Evolutionary conservation across 2,113 vertebrate genomes (phyloP), one percentile per base, ranked within the genome.

Genomic region (Thalassoma bifasciatum): DNA sequence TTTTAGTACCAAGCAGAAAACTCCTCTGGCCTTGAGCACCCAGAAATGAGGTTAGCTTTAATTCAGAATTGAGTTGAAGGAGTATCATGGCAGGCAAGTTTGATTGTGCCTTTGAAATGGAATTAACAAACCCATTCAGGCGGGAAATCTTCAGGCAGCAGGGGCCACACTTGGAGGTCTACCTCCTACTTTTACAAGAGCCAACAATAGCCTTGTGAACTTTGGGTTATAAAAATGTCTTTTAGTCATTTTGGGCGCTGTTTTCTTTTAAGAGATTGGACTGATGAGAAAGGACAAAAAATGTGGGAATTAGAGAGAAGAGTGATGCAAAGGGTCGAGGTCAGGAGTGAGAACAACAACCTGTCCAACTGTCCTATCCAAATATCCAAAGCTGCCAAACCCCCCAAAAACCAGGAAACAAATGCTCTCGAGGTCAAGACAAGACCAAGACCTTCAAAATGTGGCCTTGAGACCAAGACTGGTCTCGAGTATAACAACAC

Each of bases 31-130:
- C 81, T 75, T 47, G 62, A 86, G 90, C 74, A 2, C 24, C 23
- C 50, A 75, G 79, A 91, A 90, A 89, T 88, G 52, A 88, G 84
- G 82, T 89, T 87, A 86, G 84, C 75, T 87, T 83, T 88, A 81
- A 85, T 91, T 79, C 3, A 22, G 84, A 89, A 89, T 59, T 83
- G 78, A 77, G 81, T 79, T 79, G 82, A 82, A 79, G 83, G 66
- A 36, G 60, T 60, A 75, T 89, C 72, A 66, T 68, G 71, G 73
- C 75, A 74, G 66, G 77, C 81, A 75, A 82, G 83, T 87, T 82
- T 79, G 79, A 85, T 83, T 24, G 34, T 5, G 83, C 68, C 83
- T 91, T 88, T 89, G 91, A 90, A 91, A 91, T 73, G 71, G 88
- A 89, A 90, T 88, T 88, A 91, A 86, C 78, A 59, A 66, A 58